A percentile compares a stretch with the other conserved stretches of the same genome.
These are phyloP conservation scores for Troides aeacus DNA, from an alignment of 2,888 invertebrate genomes.

Conservation along the genomic window DNA sequence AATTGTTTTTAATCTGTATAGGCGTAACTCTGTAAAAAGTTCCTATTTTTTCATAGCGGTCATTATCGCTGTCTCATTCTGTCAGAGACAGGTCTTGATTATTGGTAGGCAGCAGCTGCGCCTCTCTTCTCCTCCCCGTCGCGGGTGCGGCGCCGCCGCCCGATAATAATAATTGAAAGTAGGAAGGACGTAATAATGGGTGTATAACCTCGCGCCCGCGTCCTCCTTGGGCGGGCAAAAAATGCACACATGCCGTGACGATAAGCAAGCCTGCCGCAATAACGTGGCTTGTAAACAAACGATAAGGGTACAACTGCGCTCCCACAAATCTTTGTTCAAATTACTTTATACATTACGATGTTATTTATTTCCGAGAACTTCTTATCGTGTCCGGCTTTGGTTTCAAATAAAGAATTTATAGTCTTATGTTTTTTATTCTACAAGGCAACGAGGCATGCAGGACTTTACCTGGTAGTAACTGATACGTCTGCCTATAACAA, in stretches of 20 bases:
- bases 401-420: constrained; percentile 2
- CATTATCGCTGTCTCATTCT: constrained; percentile 65
- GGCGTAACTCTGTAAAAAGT: constrained; percentile 26
- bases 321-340: constrained; percentile 54
- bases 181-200: constrained; percentile 81
- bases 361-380: constrained; percentile 47
- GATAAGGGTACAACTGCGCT: constrained; percentile 52
- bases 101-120: constrained; percentile 81
- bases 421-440: not conserved
- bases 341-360: constrained; percentile 54
- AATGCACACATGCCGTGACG: constrained; percentile 75
- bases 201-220: constrained; percentile 80
- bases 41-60: constrained; percentile 38
- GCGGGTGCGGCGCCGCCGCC: constrained; percentile 75
- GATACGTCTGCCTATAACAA: no score
- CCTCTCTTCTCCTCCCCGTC: constrained; percentile 80
- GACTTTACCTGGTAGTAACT: no score
- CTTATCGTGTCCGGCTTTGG: constrained; percentile 37
- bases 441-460: no score
- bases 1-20: constrained; percentile 25
- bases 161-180: constrained; percentile 81
- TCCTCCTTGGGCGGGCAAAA: constrained; percentile 81
- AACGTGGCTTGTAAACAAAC: constrained; percentile 60
- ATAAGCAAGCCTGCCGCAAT: constrained; percentile 53
- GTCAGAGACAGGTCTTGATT: constrained; percentile 73